Evolutionary conservation across 2,113 vertebrate species (phyloP), one percentile per base, ranked within the genome.

Genomic region (Boulengeromyrus knoepffleri): DNA sequence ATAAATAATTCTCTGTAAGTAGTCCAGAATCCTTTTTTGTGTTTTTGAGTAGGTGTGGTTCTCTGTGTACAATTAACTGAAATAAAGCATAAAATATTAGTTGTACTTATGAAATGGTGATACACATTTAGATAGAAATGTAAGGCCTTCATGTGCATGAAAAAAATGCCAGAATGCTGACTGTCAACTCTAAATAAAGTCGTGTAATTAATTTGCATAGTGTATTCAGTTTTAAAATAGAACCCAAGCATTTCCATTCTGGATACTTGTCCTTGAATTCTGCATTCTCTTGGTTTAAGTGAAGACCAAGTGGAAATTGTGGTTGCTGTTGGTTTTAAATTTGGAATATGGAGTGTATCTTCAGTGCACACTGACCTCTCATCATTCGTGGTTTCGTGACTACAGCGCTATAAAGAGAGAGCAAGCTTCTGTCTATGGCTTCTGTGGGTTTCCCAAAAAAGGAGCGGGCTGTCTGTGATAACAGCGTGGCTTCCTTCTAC

Each of bases 291-390:
- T 46, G 50, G 89, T 88, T 56, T 31, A 49, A 58, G 15, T 88
- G 62, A 70, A 52, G 52, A 10, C 1, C 13, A 45, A 58, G 90
- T 91, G 85, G 87, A 91, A 89, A 87, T 17, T 56, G 50, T 84
- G 88, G 86, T 88, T 87, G 85, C 70, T 90, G 88, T 50, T 88
- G 80, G 70, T 89, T 83, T 90, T 89, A 89, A 84, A 53, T 53
- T 42, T 56, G 27, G 70, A 89, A 77, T n/a, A 70, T 58, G 89
- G 85, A 85, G 12, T 45, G 87, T 49, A 88, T 50, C 88, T 3
- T 47, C n/a, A 52, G 74, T 36, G 74, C 88, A 83, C 49, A 87
- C 24, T 10, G 42, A 74, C 49, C 66, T 85, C 45, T 53, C 83
- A 84, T 87, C 83, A 80, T 39, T 17, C 17, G 47, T 24, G 27